phyloP scores from a whole-genome alignment of 2,113 vertebrate species.

The Ammodramus savannarum region DNA sequence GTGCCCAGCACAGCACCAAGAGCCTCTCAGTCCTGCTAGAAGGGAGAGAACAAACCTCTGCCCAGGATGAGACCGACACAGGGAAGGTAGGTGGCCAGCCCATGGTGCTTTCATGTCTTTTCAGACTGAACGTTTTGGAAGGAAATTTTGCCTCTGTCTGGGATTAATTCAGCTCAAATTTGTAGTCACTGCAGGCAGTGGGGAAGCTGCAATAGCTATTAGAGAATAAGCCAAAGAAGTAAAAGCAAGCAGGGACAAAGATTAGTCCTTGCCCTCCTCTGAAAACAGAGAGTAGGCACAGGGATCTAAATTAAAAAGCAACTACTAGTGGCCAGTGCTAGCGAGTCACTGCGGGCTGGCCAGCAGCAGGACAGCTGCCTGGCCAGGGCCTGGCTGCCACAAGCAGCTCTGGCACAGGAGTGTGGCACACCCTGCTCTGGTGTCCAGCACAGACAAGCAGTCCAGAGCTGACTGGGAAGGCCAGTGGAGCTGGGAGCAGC shows the following conservation, averaged over 20 bases:
- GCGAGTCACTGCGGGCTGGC: background rate
- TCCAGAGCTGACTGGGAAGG: background rate
- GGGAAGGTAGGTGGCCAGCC: background rate
- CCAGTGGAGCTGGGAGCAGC: background rate
- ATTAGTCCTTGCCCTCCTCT: background rate
- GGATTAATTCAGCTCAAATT: slow-evolving; percentile 59
- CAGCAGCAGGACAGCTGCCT: background rate
- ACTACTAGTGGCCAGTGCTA: background rate
- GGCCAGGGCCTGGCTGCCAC: background rate
- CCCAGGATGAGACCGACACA: fast-evolving
- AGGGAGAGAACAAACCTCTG: background rate
- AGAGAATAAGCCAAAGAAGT: slow-evolving; percentile 31
- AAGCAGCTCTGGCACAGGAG: background rate
- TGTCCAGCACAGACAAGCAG: background rate
- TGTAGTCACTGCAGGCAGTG: slow-evolving; percentile 26
- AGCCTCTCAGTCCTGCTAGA: background rate
- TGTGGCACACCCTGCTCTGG: slow-evolving; percentile 20
- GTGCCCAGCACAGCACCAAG: slow-evolving; percentile 6
- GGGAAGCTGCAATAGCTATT: slow-evolving; percentile 52
- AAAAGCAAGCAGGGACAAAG: slow-evolving; percentile 40
- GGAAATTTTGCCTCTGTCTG: slow-evolving; percentile 41
- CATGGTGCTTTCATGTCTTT: background rate
- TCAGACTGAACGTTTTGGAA: slow-evolving; percentile 15
- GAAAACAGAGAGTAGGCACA: background rate
- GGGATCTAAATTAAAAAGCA: slow-evolving; percentile 9